These are phyloP conservation scores for Leptothorax acervorum DNA, from an alignment of 2,888 invertebrate genomes.

Conservation along the genomic window DNA sequence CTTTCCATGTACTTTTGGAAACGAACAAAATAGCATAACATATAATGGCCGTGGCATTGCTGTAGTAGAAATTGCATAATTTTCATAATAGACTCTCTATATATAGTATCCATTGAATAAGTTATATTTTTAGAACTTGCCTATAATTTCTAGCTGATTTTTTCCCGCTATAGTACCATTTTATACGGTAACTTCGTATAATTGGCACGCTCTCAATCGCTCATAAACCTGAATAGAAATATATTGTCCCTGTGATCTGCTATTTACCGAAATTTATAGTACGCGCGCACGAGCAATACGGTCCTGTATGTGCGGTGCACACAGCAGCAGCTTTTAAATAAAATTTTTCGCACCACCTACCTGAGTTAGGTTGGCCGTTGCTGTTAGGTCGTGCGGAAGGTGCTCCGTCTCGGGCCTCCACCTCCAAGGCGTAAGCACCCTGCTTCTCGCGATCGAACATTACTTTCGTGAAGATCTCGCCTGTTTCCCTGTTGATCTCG, in stretches of 20 bases:
- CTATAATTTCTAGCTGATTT: background rate
- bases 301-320: background rate
- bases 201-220: background rate
- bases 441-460: slow-evolving; percentile 99
- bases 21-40: background rate
- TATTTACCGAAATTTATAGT: slow-evolving; percentile 14
- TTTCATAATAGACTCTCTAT: background rate
- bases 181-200: background rate
- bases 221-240: background rate
- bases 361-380: slow-evolving; percentile 97
- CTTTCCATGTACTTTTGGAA: background rate
- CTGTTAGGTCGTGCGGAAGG: slow-evolving; percentile 98
- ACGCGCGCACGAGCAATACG: background rate
- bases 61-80: background rate
- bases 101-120: background rate
- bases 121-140: background rate
- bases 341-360: slow-evolving; percentile 87
- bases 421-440: slow-evolving; percentile 98
- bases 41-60: background rate
- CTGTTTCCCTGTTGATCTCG: slow-evolving; percentile 97
- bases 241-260: background rate
- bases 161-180: background rate
- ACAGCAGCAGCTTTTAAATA: slow-evolving; percentile 22
- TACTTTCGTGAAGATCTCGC: slow-evolving; percentile 97
- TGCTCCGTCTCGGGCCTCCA: slow-evolving; percentile 98